These are phyloP conservation scores for Chanos chanos DNA, from an alignment of 2,797 vertebrate species.

Conservation along the genomic window DNA sequence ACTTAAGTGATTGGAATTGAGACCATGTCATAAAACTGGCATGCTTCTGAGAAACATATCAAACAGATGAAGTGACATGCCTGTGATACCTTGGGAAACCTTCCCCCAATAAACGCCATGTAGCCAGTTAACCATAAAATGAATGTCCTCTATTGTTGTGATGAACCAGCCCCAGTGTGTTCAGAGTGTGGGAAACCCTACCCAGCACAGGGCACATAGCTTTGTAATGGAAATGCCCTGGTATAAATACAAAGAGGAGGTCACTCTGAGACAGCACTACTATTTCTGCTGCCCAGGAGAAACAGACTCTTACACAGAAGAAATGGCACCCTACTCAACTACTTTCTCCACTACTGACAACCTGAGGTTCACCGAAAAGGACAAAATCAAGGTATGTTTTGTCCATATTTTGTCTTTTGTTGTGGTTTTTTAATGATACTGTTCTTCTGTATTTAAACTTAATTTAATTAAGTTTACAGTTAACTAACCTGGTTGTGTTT, in stretches of 20 bases:
- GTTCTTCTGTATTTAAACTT: background rate
- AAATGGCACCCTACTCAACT: slow-evolving; percentile 78
- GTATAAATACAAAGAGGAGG: slow-evolving; percentile 64
- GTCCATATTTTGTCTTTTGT: background rate
- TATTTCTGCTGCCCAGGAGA: slow-evolving; percentile 37
- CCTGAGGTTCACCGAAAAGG: slow-evolving; percentile 62
- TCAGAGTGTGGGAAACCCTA: slow-evolving; percentile 79
- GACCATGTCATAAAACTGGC: background rate
- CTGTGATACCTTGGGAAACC: slow-evolving; percentile 65
- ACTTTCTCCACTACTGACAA: slow-evolving; percentile 61
- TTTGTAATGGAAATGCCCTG: slow-evolving; percentile 71
- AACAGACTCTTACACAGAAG: slow-evolving; percentile 33
- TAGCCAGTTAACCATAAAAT: slow-evolving; percentile 59
- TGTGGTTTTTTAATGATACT: background rate
- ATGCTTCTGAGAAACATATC: slow-evolving; percentile 6
- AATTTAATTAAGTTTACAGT: slow-evolving; percentile 6
- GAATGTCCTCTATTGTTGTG: slow-evolving; percentile 66
- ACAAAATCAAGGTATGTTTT: slow-evolving; percentile 77
- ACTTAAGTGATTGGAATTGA: too few relatives aligned
- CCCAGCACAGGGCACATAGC: slow-evolving; percentile 60
- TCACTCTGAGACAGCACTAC: slow-evolving; percentile 51
- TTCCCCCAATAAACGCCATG: slow-evolving; percentile 52
- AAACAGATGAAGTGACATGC: slow-evolving; percentile 18
- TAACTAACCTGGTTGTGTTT: too few relatives aligned
- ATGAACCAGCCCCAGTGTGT: slow-evolving; percentile 64